phyloP scores from a whole-genome alignment of 2,888 invertebrate genomes.

The Tenthredo scrophulariae region DNA sequence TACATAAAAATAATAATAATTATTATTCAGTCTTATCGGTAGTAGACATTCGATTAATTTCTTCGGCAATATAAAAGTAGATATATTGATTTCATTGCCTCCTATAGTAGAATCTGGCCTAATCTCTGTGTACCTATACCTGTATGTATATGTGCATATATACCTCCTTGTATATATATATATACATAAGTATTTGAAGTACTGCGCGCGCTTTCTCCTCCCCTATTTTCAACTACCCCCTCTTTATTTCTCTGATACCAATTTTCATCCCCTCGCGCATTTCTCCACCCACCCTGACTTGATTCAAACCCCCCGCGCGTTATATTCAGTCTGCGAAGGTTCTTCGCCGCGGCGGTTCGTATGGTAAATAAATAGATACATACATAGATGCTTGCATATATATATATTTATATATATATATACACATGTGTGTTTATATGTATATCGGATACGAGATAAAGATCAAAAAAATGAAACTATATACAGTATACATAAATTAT shows the following conservation, averaged over 20 bases:
- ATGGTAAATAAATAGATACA: background rate
- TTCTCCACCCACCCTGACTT: conserved; percentile 57
- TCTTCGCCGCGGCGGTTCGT: conserved; percentile 66
- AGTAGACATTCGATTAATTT: conserved; percentile 2
- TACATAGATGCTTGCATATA: background rate
- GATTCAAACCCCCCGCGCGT: conserved; percentile 41
- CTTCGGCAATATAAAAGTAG: background rate
- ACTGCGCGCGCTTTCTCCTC: conserved; percentile 59
- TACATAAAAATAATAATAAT: background rate
- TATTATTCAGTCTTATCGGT: background rate
- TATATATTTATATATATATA: background rate
- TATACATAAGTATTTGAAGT: conserved; percentile 61
- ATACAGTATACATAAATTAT: background rate
- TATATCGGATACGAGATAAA: background rate
- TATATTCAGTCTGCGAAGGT: conserved; percentile 69
- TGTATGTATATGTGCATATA: background rate
- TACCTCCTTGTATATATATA: background rate
- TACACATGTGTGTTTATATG: background rate
- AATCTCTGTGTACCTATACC: conserved; percentile 56
- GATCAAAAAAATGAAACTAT: background rate
- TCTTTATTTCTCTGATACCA: conserved; percentile 58
- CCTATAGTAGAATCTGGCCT: conserved; percentile 55
- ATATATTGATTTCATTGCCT: conserved; percentile 36
- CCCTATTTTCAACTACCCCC: conserved; percentile 39
- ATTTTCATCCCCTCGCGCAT: conserved; percentile 57